Evolutionary conservation across 2,888 invertebrate genomes (phyloP), one percentile per base, ranked within the genome.

Genomic region (Euproctis similis): DNA sequence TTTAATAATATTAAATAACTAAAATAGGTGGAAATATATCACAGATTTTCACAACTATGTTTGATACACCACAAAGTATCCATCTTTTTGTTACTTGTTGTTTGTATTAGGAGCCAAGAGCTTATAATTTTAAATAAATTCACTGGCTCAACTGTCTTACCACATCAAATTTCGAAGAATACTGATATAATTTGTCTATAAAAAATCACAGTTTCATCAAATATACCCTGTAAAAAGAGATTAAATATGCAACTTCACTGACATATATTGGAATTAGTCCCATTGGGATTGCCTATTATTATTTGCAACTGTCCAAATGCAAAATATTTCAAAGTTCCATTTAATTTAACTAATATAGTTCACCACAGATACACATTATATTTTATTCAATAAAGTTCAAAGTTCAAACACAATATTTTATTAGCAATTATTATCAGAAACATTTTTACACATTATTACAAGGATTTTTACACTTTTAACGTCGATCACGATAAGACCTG

Each of bases 401-500:
- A 77, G 82, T 82, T 81, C 75, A 62, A 71, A 72, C 78, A 81
- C 80, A 82, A 66, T 61, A 59, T 65, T 80, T 77, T 76, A 77
- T 61, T 78, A 64, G 49, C 39, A 65, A 66, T 67, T 61, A n/a
- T n/a, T n/a, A 73, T 62, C 51, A 66, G 60, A 64, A 48, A 65
- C 59, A 60, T 65, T 47, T 71, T 60, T 80, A 82, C 81, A 82
- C 72, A n/a, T n/a, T n/a, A n/a, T n/a, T n/a, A n/a, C 61, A 56
- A 60, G 67, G 68, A 61, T 62, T 51, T 59, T 53, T 46, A 50
- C 43, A 48, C 39, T 44, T 58, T 69, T 61, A 88, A 74, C 87
- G 86, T 34, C 88, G 87, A 56, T 88, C 88, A 46, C 88, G 82
- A 56, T 88, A 88, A 42, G 87, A 82, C 49, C 87, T 80, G 42